Base-by-base conservation (phyloP, 2,888 invertebrate genomes). In the Lycia hirtaria region DNA sequence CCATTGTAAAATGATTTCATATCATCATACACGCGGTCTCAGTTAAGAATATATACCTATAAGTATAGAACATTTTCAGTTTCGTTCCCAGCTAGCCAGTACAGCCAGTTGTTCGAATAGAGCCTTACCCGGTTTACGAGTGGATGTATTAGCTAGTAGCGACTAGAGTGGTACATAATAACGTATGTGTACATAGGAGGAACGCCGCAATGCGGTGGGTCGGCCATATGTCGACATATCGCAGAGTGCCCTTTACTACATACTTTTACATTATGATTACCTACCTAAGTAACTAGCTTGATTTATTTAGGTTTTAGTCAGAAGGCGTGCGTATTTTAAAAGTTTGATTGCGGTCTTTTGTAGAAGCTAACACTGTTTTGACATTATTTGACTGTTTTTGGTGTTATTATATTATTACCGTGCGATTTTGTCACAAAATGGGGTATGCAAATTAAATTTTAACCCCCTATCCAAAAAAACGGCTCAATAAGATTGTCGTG, bases 151-250 rank as follows among this genome's bases (percentile, higher is more conserved):
- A 83, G 81, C 75, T 76, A 73, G 74, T 78, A 76, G 73, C 57
- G 57, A 58, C 48, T 53, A 75, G 77, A 81, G 81, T 77, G 76
- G 80, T 77, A 81, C 81, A 82, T 83, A 81, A 80, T 81, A 81
- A 73, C 75, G 69, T 78, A 77, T 84, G 85, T 85, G 85, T 87
- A 85, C 84, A 85, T 83, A 85, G 80, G 83, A 85, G 82, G 75
- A 81, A 80, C 81, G 87, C 87, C 90, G 90, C 90, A 90, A 82
- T 90, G 90, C 90, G 88, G 89, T 83, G 85, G 73, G 81, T 78
- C 82, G 81, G 80, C 76, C 86, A 80, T 83, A 80, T 87, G 88
- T 85, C 87, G 85, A 87, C 87, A 88, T 81, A 88, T 86, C 84
- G 83, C 83, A 85, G 76, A 78, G 51, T 87, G 87, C 87, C 87